A percentile compares a stretch with the other conserved stretches of the same genome.
Conservation (phyloP, 2,797 vertebrate species). For the Sebastes glaucus region DNA sequence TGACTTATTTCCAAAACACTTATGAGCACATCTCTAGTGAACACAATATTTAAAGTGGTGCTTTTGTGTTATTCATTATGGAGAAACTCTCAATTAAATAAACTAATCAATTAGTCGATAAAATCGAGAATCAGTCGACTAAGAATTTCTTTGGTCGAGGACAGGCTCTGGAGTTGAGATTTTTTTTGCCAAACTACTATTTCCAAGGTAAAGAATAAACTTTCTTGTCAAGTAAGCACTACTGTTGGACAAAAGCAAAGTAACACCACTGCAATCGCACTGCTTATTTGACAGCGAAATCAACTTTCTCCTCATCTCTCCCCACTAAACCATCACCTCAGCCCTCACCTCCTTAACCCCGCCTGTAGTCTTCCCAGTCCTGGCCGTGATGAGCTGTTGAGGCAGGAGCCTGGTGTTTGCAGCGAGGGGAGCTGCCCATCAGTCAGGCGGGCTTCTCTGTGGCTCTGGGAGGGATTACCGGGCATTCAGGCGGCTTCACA, state of each 20-base stretch:
- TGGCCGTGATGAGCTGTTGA: conserved; percentile 40
- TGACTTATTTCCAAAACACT: too few relatives aligned
- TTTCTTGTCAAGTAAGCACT: neutral
- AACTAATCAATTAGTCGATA: too few relatives aligned
- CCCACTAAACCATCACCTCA: conserved; percentile 29
- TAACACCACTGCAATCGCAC: neutral
- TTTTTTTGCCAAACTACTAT: neutral
- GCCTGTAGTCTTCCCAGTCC: conserved; percentile 16
- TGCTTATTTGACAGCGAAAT: conserved; percentile 23
- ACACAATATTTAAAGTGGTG: too few relatives aligned
- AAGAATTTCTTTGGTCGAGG: too few relatives aligned
- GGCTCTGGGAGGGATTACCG: conserved; percentile 69
- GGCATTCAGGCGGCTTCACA: conserved; percentile 68
- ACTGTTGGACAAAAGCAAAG: neutral
- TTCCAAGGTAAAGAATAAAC: neutral
- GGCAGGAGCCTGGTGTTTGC: conserved; percentile 45
- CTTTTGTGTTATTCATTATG: too few relatives aligned
- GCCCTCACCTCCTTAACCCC: conserved; percentile 43
- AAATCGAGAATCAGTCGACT: too few relatives aligned
- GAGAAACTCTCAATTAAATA: too few relatives aligned
- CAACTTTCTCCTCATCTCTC: conserved; percentile 34
- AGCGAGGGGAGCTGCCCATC: conserved; percentile 61
- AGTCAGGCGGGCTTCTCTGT: conserved; percentile 48
- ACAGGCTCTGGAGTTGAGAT: neutral
- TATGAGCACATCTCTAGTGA: too few relatives aligned